Evolutionary conservation across 2,113 vertebrate genomes (phyloP).

Genomic region (Patagioenas fasciata): DNA sequence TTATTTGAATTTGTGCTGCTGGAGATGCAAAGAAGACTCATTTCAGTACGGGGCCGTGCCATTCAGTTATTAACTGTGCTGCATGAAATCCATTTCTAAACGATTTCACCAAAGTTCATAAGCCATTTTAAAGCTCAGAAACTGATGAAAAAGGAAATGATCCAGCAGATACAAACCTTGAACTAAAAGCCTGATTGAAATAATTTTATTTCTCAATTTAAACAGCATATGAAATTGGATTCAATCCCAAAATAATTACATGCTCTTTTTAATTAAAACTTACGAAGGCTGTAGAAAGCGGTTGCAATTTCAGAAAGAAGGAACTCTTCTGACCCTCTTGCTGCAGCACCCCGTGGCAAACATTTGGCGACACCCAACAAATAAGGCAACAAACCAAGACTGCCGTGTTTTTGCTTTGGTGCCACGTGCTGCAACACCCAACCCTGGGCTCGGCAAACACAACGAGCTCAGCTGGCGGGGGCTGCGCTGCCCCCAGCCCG

Average conservation of each 20-base stretch:
- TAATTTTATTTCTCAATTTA: constrained; percentile 66
- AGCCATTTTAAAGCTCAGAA: constrained; percentile 58
- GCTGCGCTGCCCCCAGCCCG: neutral
- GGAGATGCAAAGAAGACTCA: constrained; percentile 63
- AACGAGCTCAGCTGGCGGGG: neutral
- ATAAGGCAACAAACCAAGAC: neutral
- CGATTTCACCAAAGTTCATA: constrained; percentile 60
- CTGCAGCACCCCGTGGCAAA: neutral
- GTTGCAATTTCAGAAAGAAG: neutral
- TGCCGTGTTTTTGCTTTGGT: neutral
- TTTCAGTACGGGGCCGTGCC: constrained; percentile 29
- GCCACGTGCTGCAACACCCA: neutral
- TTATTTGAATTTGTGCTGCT: constrained; percentile 65
- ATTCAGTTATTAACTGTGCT: constrained; percentile 53
- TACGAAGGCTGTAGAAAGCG: constrained; percentile 15
- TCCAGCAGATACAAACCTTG: constrained; percentile 53
- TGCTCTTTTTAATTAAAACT: constrained; percentile 62
- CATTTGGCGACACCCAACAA: neutral
- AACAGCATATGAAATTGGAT: constrained; percentile 54
- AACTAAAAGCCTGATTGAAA: constrained; percentile 56
- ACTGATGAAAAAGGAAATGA: constrained; percentile 63
- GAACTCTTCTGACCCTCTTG: neutral
- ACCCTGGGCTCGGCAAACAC: neutral
- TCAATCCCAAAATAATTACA: constrained; percentile 50
- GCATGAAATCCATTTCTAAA: constrained; percentile 64